Conservation (phyloP, 2,888 invertebrate genomes). For the Spatulosminthurus flaviceps region DNA sequence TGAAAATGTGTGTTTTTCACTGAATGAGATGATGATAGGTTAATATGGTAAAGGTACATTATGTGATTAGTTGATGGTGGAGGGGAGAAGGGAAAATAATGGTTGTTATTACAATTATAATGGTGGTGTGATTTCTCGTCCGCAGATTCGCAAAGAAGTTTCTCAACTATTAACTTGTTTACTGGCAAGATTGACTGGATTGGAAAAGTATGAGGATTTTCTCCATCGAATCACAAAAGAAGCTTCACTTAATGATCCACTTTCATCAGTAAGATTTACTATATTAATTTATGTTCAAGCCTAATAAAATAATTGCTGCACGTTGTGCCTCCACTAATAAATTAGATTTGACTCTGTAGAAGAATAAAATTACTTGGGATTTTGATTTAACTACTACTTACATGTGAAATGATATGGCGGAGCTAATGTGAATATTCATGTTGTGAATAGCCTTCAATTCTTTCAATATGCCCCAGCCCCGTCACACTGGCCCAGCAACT, state of each 20-base stretch:
- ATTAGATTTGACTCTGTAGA: no score
- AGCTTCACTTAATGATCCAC: slow-evolving; percentile 49
- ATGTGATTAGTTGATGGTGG: no score
- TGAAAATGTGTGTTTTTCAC: no score
- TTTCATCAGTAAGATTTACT: slow-evolving; percentile 35
- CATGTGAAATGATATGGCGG: not conserved
- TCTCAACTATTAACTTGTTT: slow-evolving; percentile 85
- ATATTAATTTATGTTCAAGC: no score
- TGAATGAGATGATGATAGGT: no score
- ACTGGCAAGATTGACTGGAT: slow-evolving; percentile 82
- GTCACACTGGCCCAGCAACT: slow-evolving; percentile 69
- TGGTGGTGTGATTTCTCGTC: not conserved
- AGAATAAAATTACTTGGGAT: no score
- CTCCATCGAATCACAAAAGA: slow-evolving; percentile 70
- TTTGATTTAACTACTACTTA: no score
- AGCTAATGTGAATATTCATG: not conserved
- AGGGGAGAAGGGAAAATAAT: no score
- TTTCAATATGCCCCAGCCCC: slow-evolving; percentile 68
- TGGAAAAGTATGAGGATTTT: slow-evolving; percentile 90
- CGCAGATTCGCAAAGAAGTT: slow-evolving; percentile 75
- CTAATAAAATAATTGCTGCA: not conserved
- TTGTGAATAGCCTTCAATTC: slow-evolving; percentile 67
- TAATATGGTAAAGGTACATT: no score
- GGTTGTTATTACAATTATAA: no score
- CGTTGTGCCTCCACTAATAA: not conserved